phyloP scores from a whole-genome alignment of 2,797 vertebrate genomes.

The Lerista edwardsae region DNA sequence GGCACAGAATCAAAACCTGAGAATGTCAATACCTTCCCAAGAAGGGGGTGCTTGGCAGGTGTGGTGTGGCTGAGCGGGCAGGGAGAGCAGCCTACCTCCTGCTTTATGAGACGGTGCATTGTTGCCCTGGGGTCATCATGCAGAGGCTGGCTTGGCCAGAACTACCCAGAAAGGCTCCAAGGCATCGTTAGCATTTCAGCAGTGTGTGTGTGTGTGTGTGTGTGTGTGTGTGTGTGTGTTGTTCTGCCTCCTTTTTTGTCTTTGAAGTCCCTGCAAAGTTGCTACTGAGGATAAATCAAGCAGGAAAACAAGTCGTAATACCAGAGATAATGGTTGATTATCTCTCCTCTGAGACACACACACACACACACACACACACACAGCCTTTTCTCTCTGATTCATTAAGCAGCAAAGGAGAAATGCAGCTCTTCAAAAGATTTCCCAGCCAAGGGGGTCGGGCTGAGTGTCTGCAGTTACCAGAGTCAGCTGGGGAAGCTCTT shows the following conservation, averaged over 20 bases:
- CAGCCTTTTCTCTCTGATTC: not conserved
- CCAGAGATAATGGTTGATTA: constrained; percentile 4
- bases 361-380: too few species aligned
- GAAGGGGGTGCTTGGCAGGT: not conserved
- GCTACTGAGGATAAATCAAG: constrained; percentile 29
- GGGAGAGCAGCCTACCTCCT: not conserved
- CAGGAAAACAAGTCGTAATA: constrained; percentile 28
- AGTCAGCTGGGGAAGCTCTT: not conserved
- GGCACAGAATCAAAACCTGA: constrained; percentile 65
- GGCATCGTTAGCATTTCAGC: constrained; percentile 29
- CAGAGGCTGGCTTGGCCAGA: constrained; percentile 5
- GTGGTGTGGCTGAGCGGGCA: constrained; percentile 35
- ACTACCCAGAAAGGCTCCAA: constrained; percentile 22
- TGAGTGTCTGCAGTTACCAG: accelerated
- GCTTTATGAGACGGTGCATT: not conserved
- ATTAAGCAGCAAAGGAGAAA: not conserved
- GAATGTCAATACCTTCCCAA: constrained; percentile 61
- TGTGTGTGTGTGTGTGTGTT: too few species aligned
- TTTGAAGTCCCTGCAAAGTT: constrained; percentile 10
- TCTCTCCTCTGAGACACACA: not conserved
- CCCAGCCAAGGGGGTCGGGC: accelerated
- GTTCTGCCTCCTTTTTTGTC: not conserved
- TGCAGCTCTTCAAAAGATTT: not conserved
- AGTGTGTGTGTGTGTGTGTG: not conserved
- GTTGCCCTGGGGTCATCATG: constrained; percentile 27